Base-by-base conservation (phyloP, 2,888 invertebrate species). In the Acanthosoma haemorrhoidale region DNA sequence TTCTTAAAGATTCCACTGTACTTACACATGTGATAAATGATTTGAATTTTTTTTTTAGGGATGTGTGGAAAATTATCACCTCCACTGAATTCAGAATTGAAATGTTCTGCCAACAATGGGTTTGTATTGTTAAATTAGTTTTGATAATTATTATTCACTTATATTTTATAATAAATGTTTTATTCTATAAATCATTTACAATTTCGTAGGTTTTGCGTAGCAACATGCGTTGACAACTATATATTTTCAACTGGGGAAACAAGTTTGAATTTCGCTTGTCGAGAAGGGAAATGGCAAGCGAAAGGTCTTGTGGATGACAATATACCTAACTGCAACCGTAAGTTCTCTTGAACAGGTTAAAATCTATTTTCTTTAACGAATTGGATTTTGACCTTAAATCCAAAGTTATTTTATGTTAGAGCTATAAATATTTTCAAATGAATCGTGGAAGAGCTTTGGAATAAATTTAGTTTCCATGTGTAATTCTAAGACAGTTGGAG, bases 301-400 rank as follows among this genome's bases (percentile, higher is more conserved):
- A 76, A 79, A 68, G 82, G 80, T 80, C 82, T 57, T 83, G 82
- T 79, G 77, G 77, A 29, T 4, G 57, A 31, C 0, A 75, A 76
- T 0, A 80, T 86, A 34, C 87, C 88, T 2, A 79, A 83, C n/a
- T 89, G 89, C 76, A 83, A 85, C 81, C 86, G 87, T 87, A 81
- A 81, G 81, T 77, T n/a, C n/a, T n/a, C n/a, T n/a, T n/a, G n/a
- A n/a, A n/a, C n/a, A n/a, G n/a, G n/a, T n/a, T n/a, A n/a, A n/a
- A n/a, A n/a, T n/a, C n/a, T n/a, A n/a, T n/a, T n/a, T n/a, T n/a
- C n/a, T n/a, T n/a, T n/a, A n/a, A n/a, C n/a, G n/a, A n/a, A n/a
- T n/a, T n/a, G n/a, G n/a, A n/a, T n/a, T n/a, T n/a, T n/a, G n/a
- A n/a, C n/a, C n/a, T n/a, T n/a, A n/a, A n/a, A n/a, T n/a, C n/a